A percentile compares a stretch with the other conserved stretches of the same genome.
These are phyloP conservation scores for Limnodromus scolopaceus DNA, from an alignment of 2,797 vertebrate species.

Conservation along the genomic window DNA sequence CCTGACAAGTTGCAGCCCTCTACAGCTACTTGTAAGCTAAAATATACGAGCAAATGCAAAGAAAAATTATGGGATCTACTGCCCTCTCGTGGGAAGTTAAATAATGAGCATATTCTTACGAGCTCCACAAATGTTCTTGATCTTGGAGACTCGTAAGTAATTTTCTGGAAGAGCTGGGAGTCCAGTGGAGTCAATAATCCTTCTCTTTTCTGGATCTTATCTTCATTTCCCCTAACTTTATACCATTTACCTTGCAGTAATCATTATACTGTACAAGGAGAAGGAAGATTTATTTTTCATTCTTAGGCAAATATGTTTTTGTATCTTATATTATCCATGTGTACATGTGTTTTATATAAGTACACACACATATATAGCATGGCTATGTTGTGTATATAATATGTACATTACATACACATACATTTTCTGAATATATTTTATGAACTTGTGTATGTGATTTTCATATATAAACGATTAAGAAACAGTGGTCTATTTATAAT, in stretches of 20 bases:
- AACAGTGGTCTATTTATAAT: background rate
- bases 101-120: background rate
- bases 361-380: background rate
- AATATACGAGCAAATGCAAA: rapidly evolving
- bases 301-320: background rate
- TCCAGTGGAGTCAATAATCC: background rate
- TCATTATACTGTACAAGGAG: background rate
- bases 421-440: background rate
- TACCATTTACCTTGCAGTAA: background rate
- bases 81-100: conserved; percentile 34
- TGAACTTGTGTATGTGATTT: background rate
- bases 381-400: background rate
- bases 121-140: background rate
- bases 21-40: background rate
- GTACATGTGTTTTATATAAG: background rate
- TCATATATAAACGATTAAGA: background rate
- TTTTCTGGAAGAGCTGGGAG: background rate
- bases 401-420: background rate
- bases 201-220: background rate
- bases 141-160: rapidly evolving
- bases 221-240: background rate
- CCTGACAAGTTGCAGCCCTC: background rate
- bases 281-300: background rate
- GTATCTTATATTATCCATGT: background rate
- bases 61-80: background rate